Evolutionary conservation across 2,797 vertebrate genomes (phyloP).

Genomic region (Limosa lapponica): DNA sequence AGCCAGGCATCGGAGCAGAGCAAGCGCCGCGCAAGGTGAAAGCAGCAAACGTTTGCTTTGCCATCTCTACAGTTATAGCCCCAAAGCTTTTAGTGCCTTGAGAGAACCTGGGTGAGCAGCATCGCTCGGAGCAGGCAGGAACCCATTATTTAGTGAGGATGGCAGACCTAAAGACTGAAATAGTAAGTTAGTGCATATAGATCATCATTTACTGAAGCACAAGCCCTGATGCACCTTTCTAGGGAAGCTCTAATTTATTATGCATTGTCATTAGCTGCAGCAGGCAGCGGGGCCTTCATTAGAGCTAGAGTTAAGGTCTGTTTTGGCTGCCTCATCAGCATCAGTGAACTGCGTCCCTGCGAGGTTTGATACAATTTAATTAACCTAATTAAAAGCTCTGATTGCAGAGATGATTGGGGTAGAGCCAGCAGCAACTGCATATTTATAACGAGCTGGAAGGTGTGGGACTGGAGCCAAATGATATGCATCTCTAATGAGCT

Average conservation of each 20-base stretch:
- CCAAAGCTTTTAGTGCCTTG: not conserved
- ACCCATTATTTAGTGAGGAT: constrained; percentile 57
- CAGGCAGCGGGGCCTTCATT: constrained; percentile 82
- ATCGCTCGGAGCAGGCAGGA: not conserved
- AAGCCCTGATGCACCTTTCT: constrained; percentile 72
- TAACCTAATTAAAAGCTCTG: constrained; percentile 99
- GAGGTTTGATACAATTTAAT: constrained; percentile 99
- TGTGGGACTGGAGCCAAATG: constrained; percentile 94
- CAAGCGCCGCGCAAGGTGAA: not conserved
- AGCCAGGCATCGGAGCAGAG: not conserved
- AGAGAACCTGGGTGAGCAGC: not conserved
- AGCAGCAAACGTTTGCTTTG: not conserved
- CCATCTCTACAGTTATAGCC: not conserved
- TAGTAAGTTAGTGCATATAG: constrained; percentile 55
- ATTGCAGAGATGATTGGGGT: constrained; percentile 99
- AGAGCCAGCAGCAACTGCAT: constrained; percentile 93
- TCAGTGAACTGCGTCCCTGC: constrained; percentile 94
- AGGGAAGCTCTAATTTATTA: constrained; percentile 79
- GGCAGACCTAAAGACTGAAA: constrained; percentile 59
- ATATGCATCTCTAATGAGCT: constrained; percentile 94
- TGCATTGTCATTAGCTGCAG: constrained; percentile 80
- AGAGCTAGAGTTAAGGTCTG: constrained; percentile 86
- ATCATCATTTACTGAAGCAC: constrained; percentile 66
- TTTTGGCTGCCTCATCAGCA: constrained; percentile 98
- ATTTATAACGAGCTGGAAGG: constrained; percentile 94